A percentile compares a stretch with the other conserved stretches of the same genome.
These are phyloP conservation scores for Acridotheres tristis DNA, from an alignment of 2,797 vertebrate genomes.

Conservation along the genomic window DNA sequence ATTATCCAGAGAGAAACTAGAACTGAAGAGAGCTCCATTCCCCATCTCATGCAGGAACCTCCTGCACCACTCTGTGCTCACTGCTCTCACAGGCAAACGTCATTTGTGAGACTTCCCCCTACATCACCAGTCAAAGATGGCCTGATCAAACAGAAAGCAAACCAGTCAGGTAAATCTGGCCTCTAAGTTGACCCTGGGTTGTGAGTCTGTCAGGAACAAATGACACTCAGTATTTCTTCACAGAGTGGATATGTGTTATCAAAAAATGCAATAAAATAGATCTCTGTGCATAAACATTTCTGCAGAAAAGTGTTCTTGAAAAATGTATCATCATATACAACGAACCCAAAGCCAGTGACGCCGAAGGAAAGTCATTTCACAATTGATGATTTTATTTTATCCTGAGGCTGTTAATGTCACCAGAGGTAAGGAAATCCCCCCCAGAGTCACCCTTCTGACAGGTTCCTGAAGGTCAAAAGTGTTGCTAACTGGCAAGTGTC, in stretches of 20 bases:
- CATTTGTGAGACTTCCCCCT: rapidly evolving
- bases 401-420: background rate
- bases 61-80: background rate
- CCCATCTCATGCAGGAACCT: rapidly evolving
- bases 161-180: background rate
- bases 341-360: background rate
- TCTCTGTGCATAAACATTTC: background rate
- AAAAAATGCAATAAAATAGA: background rate
- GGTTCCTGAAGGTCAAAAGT: background rate
- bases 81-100: rapidly evolving
- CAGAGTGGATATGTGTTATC: background rate
- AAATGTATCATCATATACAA: background rate
- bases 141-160: background rate
- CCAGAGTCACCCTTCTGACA: background rate
- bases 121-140: background rate
- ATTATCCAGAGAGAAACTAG: background rate
- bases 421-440: background rate
- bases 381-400: background rate
- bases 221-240: background rate
- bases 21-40: background rate
- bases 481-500: background rate
- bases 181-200: background rate
- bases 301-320: background rate
- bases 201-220: background rate
- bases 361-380: background rate